These are phyloP conservation scores for Danio aesculapii DNA, from an alignment of 2,797 vertebrate genomes.

Conservation along the genomic window DNA sequence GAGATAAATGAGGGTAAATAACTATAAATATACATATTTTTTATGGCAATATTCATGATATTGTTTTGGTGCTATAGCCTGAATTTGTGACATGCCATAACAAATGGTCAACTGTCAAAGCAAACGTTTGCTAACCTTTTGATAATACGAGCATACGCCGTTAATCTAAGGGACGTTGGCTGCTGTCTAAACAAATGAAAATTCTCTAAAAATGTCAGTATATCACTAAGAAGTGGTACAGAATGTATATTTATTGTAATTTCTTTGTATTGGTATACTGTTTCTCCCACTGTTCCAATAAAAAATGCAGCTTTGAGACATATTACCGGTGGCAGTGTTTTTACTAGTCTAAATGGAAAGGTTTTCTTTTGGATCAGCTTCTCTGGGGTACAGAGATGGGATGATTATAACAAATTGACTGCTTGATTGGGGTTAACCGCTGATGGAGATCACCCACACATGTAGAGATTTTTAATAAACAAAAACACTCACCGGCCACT, in stretches of 20 bases:
- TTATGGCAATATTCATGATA: too few relatives aligned
- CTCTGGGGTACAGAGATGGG: neutral
- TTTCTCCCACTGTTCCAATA: neutral
- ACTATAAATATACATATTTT: too few relatives aligned
- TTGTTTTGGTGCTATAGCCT: too few relatives aligned
- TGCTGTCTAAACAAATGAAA: neutral
- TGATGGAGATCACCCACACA: neutral
- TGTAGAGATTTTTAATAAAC: neutral
- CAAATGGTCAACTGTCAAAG: too few relatives aligned
- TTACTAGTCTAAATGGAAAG: neutral
- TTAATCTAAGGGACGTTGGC: neutral
- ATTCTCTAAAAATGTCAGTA: neutral
- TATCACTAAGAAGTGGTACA: neutral
- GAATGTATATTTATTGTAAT: neutral
- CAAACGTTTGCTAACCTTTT: too few relatives aligned
- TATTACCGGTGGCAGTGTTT: neutral
- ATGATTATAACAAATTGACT: neutral
- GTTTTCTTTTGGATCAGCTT: neutral
- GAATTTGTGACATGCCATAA: too few relatives aligned
- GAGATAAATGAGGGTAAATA: too few relatives aligned
- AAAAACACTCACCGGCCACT: too few relatives aligned
- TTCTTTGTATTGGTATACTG: neutral
- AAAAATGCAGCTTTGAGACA: neutral
- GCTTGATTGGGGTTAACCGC: neutral
- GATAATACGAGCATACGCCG: neutral